Evolutionary conservation across 2,113 vertebrate genomes (phyloP).

Genomic region (Perca schrenkii): DNA sequence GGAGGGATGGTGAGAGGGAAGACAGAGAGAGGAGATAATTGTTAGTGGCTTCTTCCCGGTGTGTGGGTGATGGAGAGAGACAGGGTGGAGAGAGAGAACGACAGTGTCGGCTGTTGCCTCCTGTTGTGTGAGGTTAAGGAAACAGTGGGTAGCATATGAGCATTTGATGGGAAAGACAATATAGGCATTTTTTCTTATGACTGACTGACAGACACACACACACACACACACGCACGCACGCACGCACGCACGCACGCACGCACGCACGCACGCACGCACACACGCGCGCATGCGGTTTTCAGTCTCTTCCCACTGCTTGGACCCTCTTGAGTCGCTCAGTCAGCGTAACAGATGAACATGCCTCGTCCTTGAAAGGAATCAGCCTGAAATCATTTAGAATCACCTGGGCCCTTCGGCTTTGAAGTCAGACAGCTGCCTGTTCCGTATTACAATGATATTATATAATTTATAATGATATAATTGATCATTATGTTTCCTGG

Average conservation of each 20-base stretch:
- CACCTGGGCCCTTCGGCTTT: slow-evolving; percentile 71
- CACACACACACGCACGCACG: no score
- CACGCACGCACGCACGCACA: not conserved
- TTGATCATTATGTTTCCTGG: slow-evolving; percentile 79
- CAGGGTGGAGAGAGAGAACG: slow-evolving; percentile 46
- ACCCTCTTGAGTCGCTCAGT: slow-evolving; percentile 22
- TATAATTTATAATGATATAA: slow-evolving; percentile 74
- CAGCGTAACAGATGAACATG: slow-evolving; percentile 66
- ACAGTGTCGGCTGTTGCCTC: slow-evolving; percentile 49
- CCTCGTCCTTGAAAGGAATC: slow-evolving; percentile 60
- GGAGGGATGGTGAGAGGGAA: slow-evolving; percentile 38
- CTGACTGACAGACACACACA: slow-evolving; percentile 31
- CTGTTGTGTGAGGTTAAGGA: slow-evolving; percentile 57
- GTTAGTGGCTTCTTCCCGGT: slow-evolving; percentile 47
- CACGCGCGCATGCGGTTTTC: slow-evolving; percentile 6
- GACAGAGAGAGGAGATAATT: slow-evolving; percentile 45
- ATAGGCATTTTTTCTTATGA: slow-evolving; percentile 34
- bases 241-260: not conserved
- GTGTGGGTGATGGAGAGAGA: slow-evolving; percentile 37
- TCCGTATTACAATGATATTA: slow-evolving; percentile 71
- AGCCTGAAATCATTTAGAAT: slow-evolving; percentile 72
- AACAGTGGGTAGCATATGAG: slow-evolving; percentile 54
- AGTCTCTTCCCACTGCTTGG: slow-evolving; percentile 21
- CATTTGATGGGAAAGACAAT: slow-evolving; percentile 57
- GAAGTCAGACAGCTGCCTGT: slow-evolving; percentile 73